phyloP scores from a whole-genome alignment of 37 sponge, comb jelly and placozoan genomes.

The Geodia barretti region DNA sequence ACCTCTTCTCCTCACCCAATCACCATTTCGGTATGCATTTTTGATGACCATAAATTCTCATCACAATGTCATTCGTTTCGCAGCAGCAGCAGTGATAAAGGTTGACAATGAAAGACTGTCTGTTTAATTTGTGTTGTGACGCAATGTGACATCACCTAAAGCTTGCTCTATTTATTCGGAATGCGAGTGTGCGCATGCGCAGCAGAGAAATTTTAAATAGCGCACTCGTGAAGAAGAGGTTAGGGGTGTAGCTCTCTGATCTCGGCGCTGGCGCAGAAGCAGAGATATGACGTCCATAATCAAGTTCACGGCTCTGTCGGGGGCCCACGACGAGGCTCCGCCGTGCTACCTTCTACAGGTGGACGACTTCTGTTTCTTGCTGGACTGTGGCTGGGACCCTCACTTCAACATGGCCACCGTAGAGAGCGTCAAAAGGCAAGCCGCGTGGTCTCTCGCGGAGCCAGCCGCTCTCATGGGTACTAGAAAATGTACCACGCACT shows the following conservation, averaged over 20 bases:
- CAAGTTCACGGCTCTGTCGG: conserved; percentile 93
- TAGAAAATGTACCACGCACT: no score
- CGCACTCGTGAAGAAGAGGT: neutral
- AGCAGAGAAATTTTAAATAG: neutral
- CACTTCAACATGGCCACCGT: conserved; percentile 62
- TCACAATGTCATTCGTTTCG: no score
- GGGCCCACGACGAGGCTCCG: conserved; percentile 89
- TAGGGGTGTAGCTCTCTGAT: no score
- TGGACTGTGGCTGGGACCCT: conserved; percentile 99
- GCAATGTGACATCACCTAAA: no score
- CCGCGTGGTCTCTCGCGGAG: neutral
- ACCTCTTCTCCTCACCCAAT: neutral
- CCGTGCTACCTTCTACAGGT: conserved; percentile 96
- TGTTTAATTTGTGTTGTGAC: neutral
- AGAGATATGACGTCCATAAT: conserved; percentile 87
- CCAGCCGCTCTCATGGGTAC: neutral
- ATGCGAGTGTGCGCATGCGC: no score
- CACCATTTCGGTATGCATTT: neutral
- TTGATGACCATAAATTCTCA: no score
- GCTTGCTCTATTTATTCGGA: neutral
- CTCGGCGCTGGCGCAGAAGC: no score
- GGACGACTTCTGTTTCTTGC: conserved; percentile 94
- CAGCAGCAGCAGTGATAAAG: neutral
- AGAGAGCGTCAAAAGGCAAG: conserved; percentile 78
- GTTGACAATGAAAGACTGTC: neutral